phyloP scores from a whole-genome alignment of 2,797 vertebrate genomes.

The Eulemur rubriventer region DNA sequence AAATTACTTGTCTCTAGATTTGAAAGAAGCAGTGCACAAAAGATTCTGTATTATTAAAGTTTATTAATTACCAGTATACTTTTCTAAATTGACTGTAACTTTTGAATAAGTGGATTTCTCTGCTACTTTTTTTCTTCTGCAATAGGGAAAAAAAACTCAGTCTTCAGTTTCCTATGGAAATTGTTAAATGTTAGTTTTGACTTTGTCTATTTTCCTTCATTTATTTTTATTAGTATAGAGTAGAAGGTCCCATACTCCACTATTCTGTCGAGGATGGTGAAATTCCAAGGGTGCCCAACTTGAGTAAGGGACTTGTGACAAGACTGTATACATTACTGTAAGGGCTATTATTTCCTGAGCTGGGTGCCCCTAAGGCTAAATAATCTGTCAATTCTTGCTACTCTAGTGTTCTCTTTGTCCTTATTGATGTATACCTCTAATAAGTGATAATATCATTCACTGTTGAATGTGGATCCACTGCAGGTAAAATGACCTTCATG shows the following conservation, averaged over 20 bases:
- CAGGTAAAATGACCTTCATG: background rate
- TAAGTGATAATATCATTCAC: background rate
- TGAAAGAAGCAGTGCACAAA: background rate
- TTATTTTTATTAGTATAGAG: background rate
- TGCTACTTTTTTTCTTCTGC: background rate
- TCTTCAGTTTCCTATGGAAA: background rate
- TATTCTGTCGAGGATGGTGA: background rate
- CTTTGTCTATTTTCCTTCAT: background rate
- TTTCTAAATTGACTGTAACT: constrained; percentile 6
- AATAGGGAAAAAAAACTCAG: background rate
- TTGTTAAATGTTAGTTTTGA: background rate
- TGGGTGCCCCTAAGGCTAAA: background rate
- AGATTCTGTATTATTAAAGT: background rate
- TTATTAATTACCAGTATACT: background rate
- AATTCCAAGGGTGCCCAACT: background rate
- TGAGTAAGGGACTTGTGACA: background rate
- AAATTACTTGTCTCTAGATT: background rate
- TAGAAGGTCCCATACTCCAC: background rate
- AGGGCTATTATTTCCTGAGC: background rate
- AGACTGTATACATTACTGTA: rapidly evolving
- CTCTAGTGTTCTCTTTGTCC: background rate
- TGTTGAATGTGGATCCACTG: background rate
- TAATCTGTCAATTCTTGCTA: background rate
- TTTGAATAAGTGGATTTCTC: constrained; percentile 31
- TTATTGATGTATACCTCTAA: background rate